Conservation (phyloP, 2,797 vertebrate genomes). For the Hypotaenidia philippensis region DNA sequence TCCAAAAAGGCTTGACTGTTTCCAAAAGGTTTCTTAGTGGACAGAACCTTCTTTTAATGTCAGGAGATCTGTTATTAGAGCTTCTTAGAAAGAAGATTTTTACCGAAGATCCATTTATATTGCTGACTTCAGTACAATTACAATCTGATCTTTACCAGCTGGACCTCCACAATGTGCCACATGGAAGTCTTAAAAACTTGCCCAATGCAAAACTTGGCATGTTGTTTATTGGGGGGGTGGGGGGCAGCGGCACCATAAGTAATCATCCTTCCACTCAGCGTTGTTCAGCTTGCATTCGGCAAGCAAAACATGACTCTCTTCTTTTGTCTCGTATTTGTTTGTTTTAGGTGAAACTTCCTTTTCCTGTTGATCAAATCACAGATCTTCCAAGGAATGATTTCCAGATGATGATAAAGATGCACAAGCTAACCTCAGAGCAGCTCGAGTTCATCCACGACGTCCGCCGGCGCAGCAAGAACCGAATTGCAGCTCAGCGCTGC, state of each 20-base stretch:
- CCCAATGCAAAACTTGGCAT: not conserved
- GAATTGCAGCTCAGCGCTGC: constrained; percentile 97
- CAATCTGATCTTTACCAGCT: not conserved
- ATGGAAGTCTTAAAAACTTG: not conserved
- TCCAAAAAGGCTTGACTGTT: not conserved
- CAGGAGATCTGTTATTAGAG: not conserved
- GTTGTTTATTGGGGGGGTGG: not conserved
- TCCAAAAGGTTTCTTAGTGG: not conserved
- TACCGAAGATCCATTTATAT: not conserved
- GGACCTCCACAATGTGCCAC: not conserved
- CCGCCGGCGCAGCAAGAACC: constrained; percentile 95
- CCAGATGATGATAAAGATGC: constrained; percentile 99
- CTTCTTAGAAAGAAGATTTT: not conserved
- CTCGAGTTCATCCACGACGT: constrained; percentile 98
- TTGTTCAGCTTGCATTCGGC: not conserved
- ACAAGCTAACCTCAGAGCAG: constrained; percentile 98
- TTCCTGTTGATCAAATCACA: constrained; percentile 99
- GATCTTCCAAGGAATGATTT: constrained; percentile 99
- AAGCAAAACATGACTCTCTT: constrained; percentile 24
- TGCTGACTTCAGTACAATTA: not conserved
- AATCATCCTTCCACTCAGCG: not conserved
- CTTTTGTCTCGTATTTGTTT: constrained; percentile 57
- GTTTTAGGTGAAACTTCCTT: constrained; percentile 96
- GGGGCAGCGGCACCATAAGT: not conserved
- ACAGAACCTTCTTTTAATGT: not conserved